These are phyloP conservation scores for Sandelia bainsii DNA, from an alignment of 2,797 vertebrate species.

Conservation along the genomic window DNA sequence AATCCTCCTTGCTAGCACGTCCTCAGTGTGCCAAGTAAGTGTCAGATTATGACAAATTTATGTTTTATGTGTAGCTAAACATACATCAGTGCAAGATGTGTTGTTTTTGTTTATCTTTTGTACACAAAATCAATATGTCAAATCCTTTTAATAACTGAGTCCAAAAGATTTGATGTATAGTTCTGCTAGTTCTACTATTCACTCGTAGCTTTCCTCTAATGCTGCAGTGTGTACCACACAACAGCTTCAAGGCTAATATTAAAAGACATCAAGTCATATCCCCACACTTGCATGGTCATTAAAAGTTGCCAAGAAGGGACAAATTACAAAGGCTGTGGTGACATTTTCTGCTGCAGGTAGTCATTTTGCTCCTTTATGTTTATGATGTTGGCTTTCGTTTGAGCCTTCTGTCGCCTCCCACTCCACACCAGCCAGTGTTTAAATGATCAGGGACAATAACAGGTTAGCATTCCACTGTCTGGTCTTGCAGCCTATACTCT, in stretches of 20 bases:
- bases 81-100: conserved; percentile 37
- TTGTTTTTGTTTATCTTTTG: conserved; percentile 56
- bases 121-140: conserved; percentile 44
- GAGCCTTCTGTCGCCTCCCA: conserved; percentile 70
- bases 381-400: conserved; percentile 79
- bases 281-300: conserved; percentile 73
- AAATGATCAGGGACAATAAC: conserved; percentile 84
- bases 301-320: conserved; percentile 73
- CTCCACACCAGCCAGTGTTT: conserved; percentile 80
- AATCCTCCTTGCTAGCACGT: conserved; percentile 31
- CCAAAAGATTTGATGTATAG: conserved; percentile 27
- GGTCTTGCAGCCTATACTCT: conserved; percentile 66
- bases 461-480: conserved; percentile 81
- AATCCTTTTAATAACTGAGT: conserved; percentile 60
- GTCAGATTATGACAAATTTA: conserved; percentile 61
- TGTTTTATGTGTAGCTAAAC: conserved; percentile 65
- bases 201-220: conserved; percentile 43
- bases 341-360: conserved; percentile 75
- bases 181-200: conserved; percentile 40
- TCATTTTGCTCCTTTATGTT: conserved; percentile 84
- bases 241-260: conserved; percentile 72
- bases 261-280: conserved; percentile 64
- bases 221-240: conserved; percentile 38
- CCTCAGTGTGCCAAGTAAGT: conserved; percentile 45
- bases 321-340: conserved; percentile 80